Conservation (phyloP, 2,888 invertebrate species). For the Morpho deidamia region DNA sequence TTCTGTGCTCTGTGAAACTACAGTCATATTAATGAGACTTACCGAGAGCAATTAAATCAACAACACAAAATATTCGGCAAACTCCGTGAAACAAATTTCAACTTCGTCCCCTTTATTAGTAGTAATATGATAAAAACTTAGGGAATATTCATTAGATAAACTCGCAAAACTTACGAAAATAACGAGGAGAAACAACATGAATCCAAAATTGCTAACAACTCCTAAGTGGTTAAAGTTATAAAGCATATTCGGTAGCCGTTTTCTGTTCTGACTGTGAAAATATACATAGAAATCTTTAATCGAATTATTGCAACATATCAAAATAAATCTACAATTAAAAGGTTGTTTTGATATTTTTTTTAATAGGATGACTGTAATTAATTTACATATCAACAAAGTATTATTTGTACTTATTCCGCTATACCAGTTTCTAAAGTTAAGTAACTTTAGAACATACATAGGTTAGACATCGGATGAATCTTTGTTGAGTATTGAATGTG, state of each 20-base stretch:
- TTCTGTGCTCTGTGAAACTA: too few species aligned
- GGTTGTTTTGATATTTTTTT: background rate
- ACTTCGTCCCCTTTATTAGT: constrained; percentile 35
- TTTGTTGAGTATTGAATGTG: constrained; percentile 49
- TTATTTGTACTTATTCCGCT: constrained; percentile 10
- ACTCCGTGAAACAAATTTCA: constrained; percentile 27
- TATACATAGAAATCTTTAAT: constrained; percentile 41
- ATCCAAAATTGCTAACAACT: constrained; percentile 45
- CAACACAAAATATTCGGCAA: constrained; percentile 20
- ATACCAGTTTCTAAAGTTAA: background rate
- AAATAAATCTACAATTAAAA: background rate
- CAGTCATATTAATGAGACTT: background rate
- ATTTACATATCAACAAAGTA: background rate
- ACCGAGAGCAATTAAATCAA: constrained; percentile 5
- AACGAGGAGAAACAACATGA: constrained; percentile 47
- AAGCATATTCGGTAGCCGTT: constrained; percentile 35
- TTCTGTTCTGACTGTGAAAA: constrained; percentile 42
- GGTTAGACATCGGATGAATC: constrained; percentile 37
- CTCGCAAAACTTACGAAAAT: constrained; percentile 50
- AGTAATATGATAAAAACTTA: constrained; percentile 54
- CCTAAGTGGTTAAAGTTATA: constrained; percentile 51
- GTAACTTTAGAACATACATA: constrained; percentile 33
- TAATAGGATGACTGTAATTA: background rate
- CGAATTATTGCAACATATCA: background rate
- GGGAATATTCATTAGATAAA: constrained; percentile 57